Evolutionary conservation across 2,113 vertebrate species (phyloP), one percentile per base, ranked within the genome.

Genomic region (Sebastes schlegelii): DNA sequence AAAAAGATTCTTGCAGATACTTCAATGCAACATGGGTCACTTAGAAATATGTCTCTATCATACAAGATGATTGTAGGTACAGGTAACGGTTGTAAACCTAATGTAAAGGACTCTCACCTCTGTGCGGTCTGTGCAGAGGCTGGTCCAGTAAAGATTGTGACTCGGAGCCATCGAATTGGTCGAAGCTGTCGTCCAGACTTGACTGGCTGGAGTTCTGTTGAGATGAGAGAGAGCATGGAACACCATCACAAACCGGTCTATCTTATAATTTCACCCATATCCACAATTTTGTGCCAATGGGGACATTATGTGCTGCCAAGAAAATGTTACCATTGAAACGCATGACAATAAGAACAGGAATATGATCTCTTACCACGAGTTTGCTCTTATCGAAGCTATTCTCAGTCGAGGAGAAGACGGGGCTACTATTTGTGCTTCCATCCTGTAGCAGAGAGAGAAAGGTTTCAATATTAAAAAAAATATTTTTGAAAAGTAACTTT

Each of bases 191-290:
- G 0, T 96, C 95, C 23, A 92, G 77, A 88, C 95, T 96, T 0
- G 91, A 94, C 71, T 93, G 96, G 67, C 95, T 96, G 0, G 89
- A 95, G 83, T 90, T 93, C 97, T 97, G 89, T 12, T 17, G 54
- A 10, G 42, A 68, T 4, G 40, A 26, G 3, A 23, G 3, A 61
- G 11, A 65, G 0, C 0, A 21, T 7, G 6, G 16, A 54, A 23
- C 3, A 16, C 6, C 4, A 43, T 64, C 34, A 79, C 1, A 46
- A 26, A 12, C 42, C 3, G 4, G 12, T 34, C 14, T 3, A 45
- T 45, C 14, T 1, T 11, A 21, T 45, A 16, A 14, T 45, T 45
- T 8, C 19, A 61, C 6, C 46, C 45, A 61, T 8, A 17, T 52
- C 1, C 9, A 54, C 17, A 55, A 34, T 11, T 4, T 7, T 11